These are phyloP conservation scores for Agrilus cyanescens DNA, from an alignment of 2,888 invertebrate species.

Conservation along the genomic window DNA sequence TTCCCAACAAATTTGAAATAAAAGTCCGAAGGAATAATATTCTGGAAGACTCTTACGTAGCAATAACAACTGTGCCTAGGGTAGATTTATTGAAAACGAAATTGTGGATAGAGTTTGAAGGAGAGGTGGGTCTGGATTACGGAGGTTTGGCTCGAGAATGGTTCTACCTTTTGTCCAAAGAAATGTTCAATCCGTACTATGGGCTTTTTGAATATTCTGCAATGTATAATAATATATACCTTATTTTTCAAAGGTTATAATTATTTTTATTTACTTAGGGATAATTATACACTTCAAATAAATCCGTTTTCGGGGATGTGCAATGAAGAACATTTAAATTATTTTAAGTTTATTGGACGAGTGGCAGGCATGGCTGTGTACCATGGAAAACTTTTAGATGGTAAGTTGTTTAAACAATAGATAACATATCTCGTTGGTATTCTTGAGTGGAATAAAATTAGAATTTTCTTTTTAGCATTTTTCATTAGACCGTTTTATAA, in stretches of 20 bases:
- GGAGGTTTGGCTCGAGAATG: constrained; percentile 95
- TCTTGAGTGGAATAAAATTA: neutral
- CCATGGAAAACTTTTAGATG: constrained; percentile 95
- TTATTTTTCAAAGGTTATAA: neutral
- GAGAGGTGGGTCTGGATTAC: constrained; percentile 92
- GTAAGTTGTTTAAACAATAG: constrained; percentile 36
- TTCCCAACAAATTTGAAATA: constrained; percentile 96
- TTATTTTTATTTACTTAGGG: constrained; percentile 41
- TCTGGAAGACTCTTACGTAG: constrained; percentile 93
- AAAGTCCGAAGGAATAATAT: constrained; percentile 84
- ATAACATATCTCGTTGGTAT: neutral
- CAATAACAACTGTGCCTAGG: constrained; percentile 82
- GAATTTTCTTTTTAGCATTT: constrained; percentile 56
- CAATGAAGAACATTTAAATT: constrained; percentile 94
- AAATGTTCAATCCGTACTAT: constrained; percentile 99
- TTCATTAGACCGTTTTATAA: constrained; percentile 99
- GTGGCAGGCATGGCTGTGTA: constrained; percentile 99
- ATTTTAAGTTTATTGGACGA: constrained; percentile 97
- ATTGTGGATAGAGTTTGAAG: constrained; percentile 97
- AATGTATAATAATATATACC: constrained; percentile 52
- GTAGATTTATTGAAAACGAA: constrained; percentile 92
- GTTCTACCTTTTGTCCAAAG: constrained; percentile 97
- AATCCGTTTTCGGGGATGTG: constrained; percentile 96
- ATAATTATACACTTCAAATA: constrained; percentile 97
- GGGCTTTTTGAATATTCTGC: constrained; percentile 99